Evolutionary conservation across 1,140 invertebrate genomes (phyloP), one percentile per base, ranked within the genome.

Genomic region (Orchestia grillus): DNA sequence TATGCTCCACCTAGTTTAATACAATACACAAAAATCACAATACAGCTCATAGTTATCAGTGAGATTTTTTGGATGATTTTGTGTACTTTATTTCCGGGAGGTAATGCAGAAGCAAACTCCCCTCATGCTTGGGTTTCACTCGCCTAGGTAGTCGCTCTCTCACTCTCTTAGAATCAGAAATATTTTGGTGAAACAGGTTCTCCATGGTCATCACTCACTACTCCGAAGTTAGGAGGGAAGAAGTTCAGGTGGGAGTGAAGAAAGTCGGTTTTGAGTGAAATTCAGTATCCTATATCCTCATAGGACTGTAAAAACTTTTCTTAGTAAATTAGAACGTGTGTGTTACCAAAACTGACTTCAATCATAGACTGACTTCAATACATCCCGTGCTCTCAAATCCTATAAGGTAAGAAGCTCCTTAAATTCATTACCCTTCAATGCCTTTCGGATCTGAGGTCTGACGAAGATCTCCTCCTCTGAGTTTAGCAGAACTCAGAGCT

Each of bases 391-490:
- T 96, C 44, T 96, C 53, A 43, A 15, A 53, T 95, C 96, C n/a
- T 62, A 15, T 96, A 4, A 91, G 16, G 44, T 92, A 95, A 95
- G 90, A 96, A 96, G 41, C 90, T 92, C 41, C 41, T 92, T 42
- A 92, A 92, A 92, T 8, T 92, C 43, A 92, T 8, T 92, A 41
- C n/a, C 47, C 57, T 43, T 95, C 95, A 95, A 36, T 41, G 6
- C 19, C 44, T 62, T 3, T 47, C 47, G 95, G 95, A 95, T 57
- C 45, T n/a, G 36, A 62, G 41, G 96, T 44, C 40, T 44, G 44
- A 95, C 88, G 47, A 44, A 96, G 96, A 96, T 95, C 6, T 44
- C 96, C 77, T 95, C n/a, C 96, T 88, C 95, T 96, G 88, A 96
- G 23, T 40, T 96, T 96, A 92, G 77, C 6, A 96, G 0, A 96